phyloP scores from a whole-genome alignment of 2,888 invertebrate species.

The Eulithis prunata region DNA sequence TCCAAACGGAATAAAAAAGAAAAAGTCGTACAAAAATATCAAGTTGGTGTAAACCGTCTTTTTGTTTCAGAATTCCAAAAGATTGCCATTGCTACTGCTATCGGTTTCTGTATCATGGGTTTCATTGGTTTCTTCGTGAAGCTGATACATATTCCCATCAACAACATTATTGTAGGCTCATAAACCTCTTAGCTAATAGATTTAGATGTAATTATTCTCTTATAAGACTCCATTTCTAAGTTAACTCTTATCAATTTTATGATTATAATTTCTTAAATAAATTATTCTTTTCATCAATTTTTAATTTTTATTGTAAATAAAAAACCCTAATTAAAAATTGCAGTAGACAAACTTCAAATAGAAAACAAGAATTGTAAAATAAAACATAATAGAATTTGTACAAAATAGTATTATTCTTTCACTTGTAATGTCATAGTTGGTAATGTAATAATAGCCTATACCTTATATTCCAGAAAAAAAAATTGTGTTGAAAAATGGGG shows the following conservation, averaged over 20 bases:
- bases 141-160: constrained; percentile 99
- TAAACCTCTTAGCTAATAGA: constrained; percentile 59
- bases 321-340: no score
- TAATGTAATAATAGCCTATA: no score
- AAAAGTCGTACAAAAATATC: no score
- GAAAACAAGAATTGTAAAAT: no score
- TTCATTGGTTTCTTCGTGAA: constrained; percentile 99
- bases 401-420: no score
- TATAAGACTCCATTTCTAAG: constrained; percentile 69
- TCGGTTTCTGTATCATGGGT: constrained; percentile 99
- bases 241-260: constrained; percentile 60
- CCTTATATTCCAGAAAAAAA: not conserved
- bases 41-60: no score
- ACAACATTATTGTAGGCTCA: constrained; percentile 96
- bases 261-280: constrained; percentile 65
- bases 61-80: constrained; percentile 96
- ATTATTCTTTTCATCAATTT: constrained; percentile 65
- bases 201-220: constrained; percentile 63
- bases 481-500: not conserved
- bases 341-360: no score
- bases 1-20: no score
- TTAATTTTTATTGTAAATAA: not conserved
- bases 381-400: no score
- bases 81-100: constrained; percentile 99
- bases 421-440: no score